Conservation (phyloP, 2,888 invertebrate species). For the Ctenicera cuprea region DNA sequence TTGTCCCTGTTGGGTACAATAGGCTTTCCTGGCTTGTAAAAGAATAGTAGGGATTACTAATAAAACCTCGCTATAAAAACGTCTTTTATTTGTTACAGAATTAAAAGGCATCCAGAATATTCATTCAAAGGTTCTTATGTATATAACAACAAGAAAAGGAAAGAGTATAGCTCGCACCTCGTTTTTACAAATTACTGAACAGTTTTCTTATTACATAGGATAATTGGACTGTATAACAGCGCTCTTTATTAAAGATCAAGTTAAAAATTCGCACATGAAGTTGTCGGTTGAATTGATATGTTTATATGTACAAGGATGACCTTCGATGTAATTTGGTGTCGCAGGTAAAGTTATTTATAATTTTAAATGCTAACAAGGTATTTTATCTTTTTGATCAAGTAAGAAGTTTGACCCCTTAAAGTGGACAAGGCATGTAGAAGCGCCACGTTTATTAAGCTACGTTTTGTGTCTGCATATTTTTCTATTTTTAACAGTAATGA, state of each 20-base stretch:
- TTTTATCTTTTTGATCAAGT: background rate
- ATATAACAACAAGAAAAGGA: slow-evolving; percentile 21
- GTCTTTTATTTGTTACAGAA: slow-evolving; percentile 42
- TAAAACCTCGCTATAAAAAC: slow-evolving; percentile 13
- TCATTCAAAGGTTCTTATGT: slow-evolving; percentile 35
- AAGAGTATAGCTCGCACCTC: slow-evolving; percentile 7
- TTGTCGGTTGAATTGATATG: slow-evolving; percentile 29
- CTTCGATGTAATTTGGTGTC: slow-evolving; percentile 32
- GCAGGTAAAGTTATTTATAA: slow-evolving; percentile 3
- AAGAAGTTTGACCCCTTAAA: slow-evolving; percentile 23
- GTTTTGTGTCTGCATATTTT: background rate
- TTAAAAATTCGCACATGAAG: slow-evolving; percentile 30
- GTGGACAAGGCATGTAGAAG: slow-evolving; percentile 21
- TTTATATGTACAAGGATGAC: slow-evolving; percentile 24
- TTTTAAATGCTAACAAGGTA: slow-evolving; percentile 14
- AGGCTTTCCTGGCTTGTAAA: too few relatives aligned
- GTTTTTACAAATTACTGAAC: background rate
- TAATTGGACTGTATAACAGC: slow-evolving; percentile 34
- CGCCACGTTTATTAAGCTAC: background rate
- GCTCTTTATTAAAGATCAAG: slow-evolving; percentile 17
- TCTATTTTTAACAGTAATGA: background rate
- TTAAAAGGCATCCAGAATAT: slow-evolving; percentile 43
- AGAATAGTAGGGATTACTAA: background rate
- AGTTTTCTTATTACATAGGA: slow-evolving; percentile 1
- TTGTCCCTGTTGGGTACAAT: too few relatives aligned